Conservation (phyloP, 2,888 invertebrate species). For the Eilema griseolum region DNA sequence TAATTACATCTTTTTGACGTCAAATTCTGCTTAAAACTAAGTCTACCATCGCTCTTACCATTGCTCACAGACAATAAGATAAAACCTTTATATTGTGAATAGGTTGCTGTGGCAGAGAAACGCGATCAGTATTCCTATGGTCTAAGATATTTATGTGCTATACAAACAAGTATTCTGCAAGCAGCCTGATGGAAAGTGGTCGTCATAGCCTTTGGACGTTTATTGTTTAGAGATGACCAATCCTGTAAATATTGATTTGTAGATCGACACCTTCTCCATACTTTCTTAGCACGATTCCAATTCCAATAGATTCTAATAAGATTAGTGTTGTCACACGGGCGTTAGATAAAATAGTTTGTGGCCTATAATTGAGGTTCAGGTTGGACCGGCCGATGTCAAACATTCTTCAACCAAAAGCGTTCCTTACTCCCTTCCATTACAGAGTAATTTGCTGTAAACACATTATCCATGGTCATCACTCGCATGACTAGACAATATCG, state of each 20-base stretch:
- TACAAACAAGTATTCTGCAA: no score
- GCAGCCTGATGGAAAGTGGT: no score
- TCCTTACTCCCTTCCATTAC: constrained; percentile 53
- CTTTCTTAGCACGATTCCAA: constrained; percentile 71
- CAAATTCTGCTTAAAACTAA: no score
- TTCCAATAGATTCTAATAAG: constrained; percentile 86
- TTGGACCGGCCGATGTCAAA: constrained; percentile 57
- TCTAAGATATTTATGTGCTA: no score
- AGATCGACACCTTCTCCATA: constrained; percentile 49
- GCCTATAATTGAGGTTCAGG: constrained; percentile 84
- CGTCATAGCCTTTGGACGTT: no score
- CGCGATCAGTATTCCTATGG: no score
- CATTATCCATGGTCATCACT: constrained; percentile 79
- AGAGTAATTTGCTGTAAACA: constrained; percentile 55
- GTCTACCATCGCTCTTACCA: no score
- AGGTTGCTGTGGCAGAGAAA: no score
- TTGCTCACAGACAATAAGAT: no score
- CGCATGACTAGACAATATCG: constrained; percentile 86
- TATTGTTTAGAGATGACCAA: no score
- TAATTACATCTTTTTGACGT: no score
- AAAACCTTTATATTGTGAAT: no score
- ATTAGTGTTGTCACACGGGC: constrained; percentile 85
- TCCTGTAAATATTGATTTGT: neutral
- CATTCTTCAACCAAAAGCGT: constrained; percentile 49
- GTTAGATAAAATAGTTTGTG: constrained; percentile 87